phyloP scores from a whole-genome alignment of 1,140 invertebrate species.

The Augochlora pura region DNA sequence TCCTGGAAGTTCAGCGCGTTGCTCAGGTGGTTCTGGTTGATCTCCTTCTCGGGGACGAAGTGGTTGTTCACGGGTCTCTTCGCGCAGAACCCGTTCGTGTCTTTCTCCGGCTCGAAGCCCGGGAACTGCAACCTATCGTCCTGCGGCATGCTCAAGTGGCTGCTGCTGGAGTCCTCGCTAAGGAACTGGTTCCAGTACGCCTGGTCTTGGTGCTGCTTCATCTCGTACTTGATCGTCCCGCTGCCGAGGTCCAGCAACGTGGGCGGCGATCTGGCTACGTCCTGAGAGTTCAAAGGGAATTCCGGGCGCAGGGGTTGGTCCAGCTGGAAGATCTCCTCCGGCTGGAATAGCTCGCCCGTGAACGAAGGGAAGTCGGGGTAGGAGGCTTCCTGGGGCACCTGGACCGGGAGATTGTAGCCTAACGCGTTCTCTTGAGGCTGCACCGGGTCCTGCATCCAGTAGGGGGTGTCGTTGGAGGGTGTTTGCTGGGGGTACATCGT shows the following conservation, averaged over 20 bases:
- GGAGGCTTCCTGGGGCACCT: constrained; percentile 71
- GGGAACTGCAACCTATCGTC: constrained; percentile 61
- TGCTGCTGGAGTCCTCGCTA: constrained; percentile 81
- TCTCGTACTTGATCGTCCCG: constrained; percentile 82
- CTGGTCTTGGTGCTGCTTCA: constrained; percentile 71
- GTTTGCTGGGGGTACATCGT: constrained; percentile 65
- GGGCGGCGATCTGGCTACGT: constrained; percentile 83
- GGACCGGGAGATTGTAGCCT: constrained; percentile 68
- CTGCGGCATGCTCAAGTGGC: constrained; percentile 73
- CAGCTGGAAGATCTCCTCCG: constrained; percentile 88
- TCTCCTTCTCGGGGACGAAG: constrained; percentile 44
- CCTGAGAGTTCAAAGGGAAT: constrained; percentile 77
- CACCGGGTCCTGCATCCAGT: constrained; percentile 73
- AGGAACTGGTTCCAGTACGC: constrained; percentile 75
- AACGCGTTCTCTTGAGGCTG: constrained; percentile 63
- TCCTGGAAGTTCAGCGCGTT: constrained; percentile 35
- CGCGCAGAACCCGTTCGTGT: constrained; percentile 27
- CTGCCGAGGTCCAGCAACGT: constrained; percentile 87
- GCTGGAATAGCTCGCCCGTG: constrained; percentile 86
- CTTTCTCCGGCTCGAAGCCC: constrained; percentile 56
- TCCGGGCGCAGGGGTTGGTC: constrained; percentile 87
- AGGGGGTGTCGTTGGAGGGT: constrained; percentile 63
- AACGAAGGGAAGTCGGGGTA: constrained; percentile 81
- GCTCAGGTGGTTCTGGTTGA: constrained; percentile 32
- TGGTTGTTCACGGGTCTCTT: constrained; percentile 42